Percentiles rank a stretch among this genome's conserved stretches.
Conservation (phyloP, 2,888 invertebrate species). For the Macroteleia sp. region DNA sequence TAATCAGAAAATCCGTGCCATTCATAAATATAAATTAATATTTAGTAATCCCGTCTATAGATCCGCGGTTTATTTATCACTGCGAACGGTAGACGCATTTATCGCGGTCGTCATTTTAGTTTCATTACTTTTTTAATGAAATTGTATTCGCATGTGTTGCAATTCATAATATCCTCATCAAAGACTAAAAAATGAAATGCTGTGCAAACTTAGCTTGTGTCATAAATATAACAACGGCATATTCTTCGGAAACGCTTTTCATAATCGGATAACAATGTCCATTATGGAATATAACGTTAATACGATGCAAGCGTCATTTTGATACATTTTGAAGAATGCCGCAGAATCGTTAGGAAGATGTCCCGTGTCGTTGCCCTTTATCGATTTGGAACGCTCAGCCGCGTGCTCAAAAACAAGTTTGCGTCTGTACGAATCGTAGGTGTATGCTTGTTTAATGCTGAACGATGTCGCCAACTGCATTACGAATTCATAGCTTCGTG, state of each 20-base stretch:
- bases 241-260: conserved; percentile 39
- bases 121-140: conserved; percentile 14
- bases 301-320: conserved; percentile 29
- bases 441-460: conserved; percentile 58
- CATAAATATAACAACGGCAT: conserved; percentile 25
- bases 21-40: conserved; percentile 37
- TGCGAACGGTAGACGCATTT: neutral
- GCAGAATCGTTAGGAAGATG: conserved; percentile 33
- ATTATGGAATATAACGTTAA: conserved; percentile 23
- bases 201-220: too few relatives aligned
- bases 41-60: conserved; percentile 6
- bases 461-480: conserved; percentile 63
- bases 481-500: conserved; percentile 65
- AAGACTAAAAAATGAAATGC: conserved; percentile 11
- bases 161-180: conserved; percentile 16
- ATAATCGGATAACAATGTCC: conserved; percentile 38
- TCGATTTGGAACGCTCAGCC: conserved; percentile 41
- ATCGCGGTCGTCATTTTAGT: conserved; percentile 31
- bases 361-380: conserved; percentile 52
- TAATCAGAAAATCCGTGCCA: conserved; percentile 6
- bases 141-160: conserved; percentile 25
- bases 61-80: conserved; percentile 13
- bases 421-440: conserved; percentile 46
- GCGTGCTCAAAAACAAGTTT: conserved; percentile 57
- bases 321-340: conserved; percentile 37